These are phyloP conservation scores for Geococcyx californianus DNA, from an alignment of 2,113 vertebrate genomes.

Conservation along the genomic window DNA sequence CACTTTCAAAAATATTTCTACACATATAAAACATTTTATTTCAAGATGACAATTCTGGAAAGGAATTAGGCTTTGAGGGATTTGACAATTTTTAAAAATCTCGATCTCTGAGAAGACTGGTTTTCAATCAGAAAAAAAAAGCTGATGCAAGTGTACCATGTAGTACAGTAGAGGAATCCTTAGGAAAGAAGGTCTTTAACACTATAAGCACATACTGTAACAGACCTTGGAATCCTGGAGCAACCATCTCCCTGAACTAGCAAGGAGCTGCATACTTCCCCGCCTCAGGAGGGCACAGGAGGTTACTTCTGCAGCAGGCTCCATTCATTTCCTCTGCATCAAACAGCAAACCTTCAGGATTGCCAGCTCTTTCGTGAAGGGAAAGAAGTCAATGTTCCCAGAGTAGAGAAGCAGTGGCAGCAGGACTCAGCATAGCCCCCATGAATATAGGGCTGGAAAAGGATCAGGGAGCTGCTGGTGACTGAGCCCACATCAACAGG, in stretches of 20 bases:
- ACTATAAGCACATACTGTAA: background rate
- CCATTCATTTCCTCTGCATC: background rate
- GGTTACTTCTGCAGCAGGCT: background rate
- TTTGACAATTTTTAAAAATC: background rate
- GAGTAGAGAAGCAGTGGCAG: rapidly evolving
- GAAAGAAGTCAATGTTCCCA: background rate
- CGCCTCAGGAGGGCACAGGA: background rate
- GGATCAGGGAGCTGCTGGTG: background rate
- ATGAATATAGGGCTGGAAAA: rapidly evolving
- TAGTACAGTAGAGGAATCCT: background rate
- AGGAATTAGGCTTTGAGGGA: background rate
- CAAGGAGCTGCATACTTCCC: background rate
- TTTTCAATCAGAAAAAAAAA: background rate
- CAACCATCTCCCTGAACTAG: background rate
- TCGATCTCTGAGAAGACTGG: background rate
- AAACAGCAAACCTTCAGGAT: background rate
- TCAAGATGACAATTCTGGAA: background rate
- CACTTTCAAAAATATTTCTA: background rate
- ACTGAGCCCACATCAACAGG: background rate
- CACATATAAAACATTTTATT: background rate
- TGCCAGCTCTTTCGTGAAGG: rapidly evolving
- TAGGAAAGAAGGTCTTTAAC: background rate
- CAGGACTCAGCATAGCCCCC: rapidly evolving
- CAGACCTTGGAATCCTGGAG: background rate
- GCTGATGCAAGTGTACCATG: background rate